Evolutionary conservation across 2,113 vertebrate genomes (phyloP), one percentile per base, ranked within the genome.

Genomic region (Corynorhinus townsendii): DNA sequence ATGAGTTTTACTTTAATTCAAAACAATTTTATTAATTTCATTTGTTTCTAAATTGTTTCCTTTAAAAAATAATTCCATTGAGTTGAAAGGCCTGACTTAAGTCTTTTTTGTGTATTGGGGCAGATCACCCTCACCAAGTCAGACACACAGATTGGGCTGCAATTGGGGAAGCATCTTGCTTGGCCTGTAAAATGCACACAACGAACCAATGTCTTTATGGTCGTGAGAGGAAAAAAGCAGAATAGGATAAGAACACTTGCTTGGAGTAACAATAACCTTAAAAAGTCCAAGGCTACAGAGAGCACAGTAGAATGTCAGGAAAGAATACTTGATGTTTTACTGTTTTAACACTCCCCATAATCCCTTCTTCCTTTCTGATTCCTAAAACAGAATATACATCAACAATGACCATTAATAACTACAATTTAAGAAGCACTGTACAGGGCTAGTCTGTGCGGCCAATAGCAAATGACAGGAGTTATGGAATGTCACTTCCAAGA

Each of bases 1-100:
- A 76, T 33, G n/a, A 71, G 38, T 79, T 90, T 86, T 86, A 86
- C 45, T 89, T 95, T 89, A 75, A 95, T 93, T 86, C 56, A 54
- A 88, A 76, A 43, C 7, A 10, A 8, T 76, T 87, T 26, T 87
- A 95, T 89, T 86, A 75, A 86, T 33, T 88, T 83, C 6, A 91
- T 38, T 69, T 56, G 49, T 66, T 86, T 77, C 92, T 35, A 66
- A 72, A 33, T 64, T 75, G 24, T 86, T 88, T 68, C 38, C 28
- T 47, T 71, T 88, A 56, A 87, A 92, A 91, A 83, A 83, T 69
- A 91, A 86, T 69, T 77, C 20, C 81, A 40, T 83, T 56, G 40
- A 82, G 8, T 22, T 20, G 7, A 89, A 94, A 91, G 71, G 30
- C 4, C 24, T 1, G 11, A 59, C 40, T 89, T 56, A 22, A 49